Conservation (phyloP, 2,888 invertebrate species). For the Xanthorhoe spadicearia region DNA sequence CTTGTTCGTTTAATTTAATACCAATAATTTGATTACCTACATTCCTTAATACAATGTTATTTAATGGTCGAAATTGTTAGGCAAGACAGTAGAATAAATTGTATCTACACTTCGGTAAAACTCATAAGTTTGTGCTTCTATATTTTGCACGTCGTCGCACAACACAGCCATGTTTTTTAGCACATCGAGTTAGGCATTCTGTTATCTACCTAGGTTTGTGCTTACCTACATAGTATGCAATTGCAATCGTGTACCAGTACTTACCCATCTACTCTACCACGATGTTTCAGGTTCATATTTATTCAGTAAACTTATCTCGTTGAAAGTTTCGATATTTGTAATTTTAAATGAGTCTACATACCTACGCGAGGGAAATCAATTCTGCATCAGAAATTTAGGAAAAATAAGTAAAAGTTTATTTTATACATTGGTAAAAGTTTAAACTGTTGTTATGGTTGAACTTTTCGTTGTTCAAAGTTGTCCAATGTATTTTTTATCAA, state of each 20-base stretch:
- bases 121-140: too few relatives aligned
- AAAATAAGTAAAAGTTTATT: conserved; percentile 32
- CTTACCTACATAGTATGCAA: not conserved
- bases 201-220: too few relatives aligned
- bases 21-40: conserved; percentile 52
- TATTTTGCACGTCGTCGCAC: too few relatives aligned
- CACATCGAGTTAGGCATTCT: too few relatives aligned
- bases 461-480: conserved; percentile 11
- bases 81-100: not conserved
- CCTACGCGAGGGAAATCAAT: conserved; percentile 48
- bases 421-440: conserved; percentile 21
- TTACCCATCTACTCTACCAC: not conserved
- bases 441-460: conserved; percentile 15
- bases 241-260: not conserved
- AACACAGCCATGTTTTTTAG: too few relatives aligned
- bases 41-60: conserved; percentile 40
- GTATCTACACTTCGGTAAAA: not conserved
- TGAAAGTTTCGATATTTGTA: conserved; percentile 35
- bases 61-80: conserved; percentile 35
- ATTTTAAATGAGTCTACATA: conserved; percentile 31
- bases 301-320: conserved; percentile 24
- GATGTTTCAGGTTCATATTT: not conserved
- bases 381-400: conserved; percentile 43
- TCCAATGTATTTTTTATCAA: conserved; percentile 22
- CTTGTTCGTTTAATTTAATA: conserved; percentile 46